These are phyloP conservation scores for Prinia subflava DNA, from an alignment of 2,113 vertebrate genomes.

Conservation along the genomic window DNA sequence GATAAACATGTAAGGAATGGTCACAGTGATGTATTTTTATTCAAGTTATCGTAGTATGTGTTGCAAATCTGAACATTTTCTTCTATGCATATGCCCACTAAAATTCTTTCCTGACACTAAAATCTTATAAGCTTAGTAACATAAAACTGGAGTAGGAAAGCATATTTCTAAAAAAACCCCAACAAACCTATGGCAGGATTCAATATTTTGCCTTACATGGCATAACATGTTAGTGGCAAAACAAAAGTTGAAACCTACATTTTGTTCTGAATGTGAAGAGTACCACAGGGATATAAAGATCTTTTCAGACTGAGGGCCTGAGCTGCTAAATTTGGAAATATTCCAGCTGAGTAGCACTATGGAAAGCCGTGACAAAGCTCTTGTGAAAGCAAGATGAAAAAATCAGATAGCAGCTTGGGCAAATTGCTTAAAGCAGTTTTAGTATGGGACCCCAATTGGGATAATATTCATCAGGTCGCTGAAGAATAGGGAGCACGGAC, in stretches of 20 bases:
- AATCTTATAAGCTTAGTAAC: background rate
- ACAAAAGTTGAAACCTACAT: background rate
- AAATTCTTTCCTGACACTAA: background rate
- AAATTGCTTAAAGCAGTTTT: background rate
- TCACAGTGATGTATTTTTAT: background rate
- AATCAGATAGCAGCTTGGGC: background rate
- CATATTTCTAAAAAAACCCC: background rate
- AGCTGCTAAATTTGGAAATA: background rate
- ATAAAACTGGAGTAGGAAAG: background rate
- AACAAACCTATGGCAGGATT: background rate
- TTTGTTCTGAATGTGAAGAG: background rate
- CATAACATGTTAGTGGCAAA: background rate
- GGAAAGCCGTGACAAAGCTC: background rate
- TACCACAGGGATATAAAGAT: background rate
- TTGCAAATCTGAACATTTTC: background rate
- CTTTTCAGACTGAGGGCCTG: background rate
- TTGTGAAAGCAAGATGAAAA: background rate
- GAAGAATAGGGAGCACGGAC: background rate
- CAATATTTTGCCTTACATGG: background rate
- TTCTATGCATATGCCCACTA: background rate
- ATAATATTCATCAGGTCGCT: background rate
- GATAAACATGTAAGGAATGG: background rate
- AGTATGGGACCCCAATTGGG: fast-evolving
- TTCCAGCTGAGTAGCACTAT: background rate
- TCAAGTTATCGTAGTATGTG: background rate